Percentiles rank a stretch among this genome's conserved stretches.
Conservation (phyloP, 2,888 invertebrate species). For the Lochmaea crataegi region DNA sequence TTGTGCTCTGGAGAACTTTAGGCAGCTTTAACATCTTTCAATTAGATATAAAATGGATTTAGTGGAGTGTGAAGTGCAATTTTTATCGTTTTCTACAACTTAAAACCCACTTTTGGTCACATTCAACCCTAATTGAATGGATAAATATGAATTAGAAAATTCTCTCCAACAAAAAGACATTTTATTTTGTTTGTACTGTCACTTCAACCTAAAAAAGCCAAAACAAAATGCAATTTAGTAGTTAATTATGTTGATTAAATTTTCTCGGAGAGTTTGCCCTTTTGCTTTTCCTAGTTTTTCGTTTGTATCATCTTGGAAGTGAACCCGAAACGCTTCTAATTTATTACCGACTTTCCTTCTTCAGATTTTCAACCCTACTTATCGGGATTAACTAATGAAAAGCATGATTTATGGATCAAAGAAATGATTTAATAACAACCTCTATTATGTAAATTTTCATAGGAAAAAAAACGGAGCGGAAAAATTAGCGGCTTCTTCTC, state of each 20-base stretch:
- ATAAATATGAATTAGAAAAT: background rate
- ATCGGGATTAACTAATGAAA: conserved; percentile 58
- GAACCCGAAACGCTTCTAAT: conserved; percentile 45
- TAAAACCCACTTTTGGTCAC: too few species aligned
- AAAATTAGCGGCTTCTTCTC: background rate
- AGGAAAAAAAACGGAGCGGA: background rate
- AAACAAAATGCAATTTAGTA: conserved; percentile 42
- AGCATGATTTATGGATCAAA: conserved; percentile 52
- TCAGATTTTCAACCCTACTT: conserved; percentile 57
- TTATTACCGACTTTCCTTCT: conserved; percentile 54
- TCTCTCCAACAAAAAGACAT: conserved; percentile 10
- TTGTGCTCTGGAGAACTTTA: too few species aligned
- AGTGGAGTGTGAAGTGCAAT: too few species aligned
- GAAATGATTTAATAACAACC: conserved; percentile 43
- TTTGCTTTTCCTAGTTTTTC: conserved; percentile 43
- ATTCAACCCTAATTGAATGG: too few species aligned
- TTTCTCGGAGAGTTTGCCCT: conserved; percentile 36
- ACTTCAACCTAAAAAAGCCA: conserved; percentile 29
- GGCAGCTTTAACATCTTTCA: too few species aligned
- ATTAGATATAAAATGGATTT: too few species aligned
- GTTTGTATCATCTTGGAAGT: conserved; percentile 45
- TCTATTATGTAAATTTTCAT: conserved; percentile 33
- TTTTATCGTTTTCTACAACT: too few species aligned
- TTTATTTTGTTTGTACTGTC: conserved; percentile 17
- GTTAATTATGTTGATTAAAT: conserved; percentile 48